These are phyloP conservation scores for Phenganax stokvisi DNA, from an alignment of 92 coral and sea anemone species.

Conservation along the genomic window DNA sequence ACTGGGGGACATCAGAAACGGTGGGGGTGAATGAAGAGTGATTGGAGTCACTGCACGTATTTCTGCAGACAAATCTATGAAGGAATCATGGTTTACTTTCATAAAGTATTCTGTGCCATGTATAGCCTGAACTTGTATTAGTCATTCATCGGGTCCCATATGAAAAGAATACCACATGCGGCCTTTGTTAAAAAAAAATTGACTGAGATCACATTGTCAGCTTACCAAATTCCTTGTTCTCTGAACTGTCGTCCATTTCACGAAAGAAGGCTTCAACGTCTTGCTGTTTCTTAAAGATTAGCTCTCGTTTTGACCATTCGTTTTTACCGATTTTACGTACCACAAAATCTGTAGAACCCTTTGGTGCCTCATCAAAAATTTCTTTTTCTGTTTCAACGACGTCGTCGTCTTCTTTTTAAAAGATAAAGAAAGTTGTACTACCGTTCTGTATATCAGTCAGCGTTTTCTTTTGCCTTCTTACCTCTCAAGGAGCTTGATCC, in stretches of 20 bases:
- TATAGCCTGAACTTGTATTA: too few relatives aligned
- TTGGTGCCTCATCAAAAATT: background rate
- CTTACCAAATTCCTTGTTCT: conserved; percentile 16
- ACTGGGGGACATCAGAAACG: conserved; percentile 19
- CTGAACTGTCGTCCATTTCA: background rate
- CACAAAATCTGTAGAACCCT: background rate
- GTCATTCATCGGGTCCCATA: too few relatives aligned
- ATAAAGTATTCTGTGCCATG: background rate
- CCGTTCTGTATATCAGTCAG: background rate
- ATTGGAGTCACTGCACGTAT: conserved; percentile 16
- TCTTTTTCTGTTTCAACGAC: background rate
- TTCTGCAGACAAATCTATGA: background rate
- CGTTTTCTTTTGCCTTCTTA: background rate
- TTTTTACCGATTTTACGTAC: background rate
- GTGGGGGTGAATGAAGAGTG: conserved; percentile 15
- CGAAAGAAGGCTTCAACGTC: background rate
- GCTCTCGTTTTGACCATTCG: too few relatives aligned
- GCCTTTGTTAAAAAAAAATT: background rate
- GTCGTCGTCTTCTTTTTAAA: background rate
- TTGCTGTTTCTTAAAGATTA: background rate
- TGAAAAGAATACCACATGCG: too few relatives aligned
- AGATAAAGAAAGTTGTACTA: background rate
- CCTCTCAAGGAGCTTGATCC: conserved; percentile 43
- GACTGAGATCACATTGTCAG: background rate
- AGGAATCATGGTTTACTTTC: background rate